These are phyloP conservation scores for Pilophorus perplexus DNA, from an alignment of 2,888 invertebrate genomes.

Conservation along the genomic window DNA sequence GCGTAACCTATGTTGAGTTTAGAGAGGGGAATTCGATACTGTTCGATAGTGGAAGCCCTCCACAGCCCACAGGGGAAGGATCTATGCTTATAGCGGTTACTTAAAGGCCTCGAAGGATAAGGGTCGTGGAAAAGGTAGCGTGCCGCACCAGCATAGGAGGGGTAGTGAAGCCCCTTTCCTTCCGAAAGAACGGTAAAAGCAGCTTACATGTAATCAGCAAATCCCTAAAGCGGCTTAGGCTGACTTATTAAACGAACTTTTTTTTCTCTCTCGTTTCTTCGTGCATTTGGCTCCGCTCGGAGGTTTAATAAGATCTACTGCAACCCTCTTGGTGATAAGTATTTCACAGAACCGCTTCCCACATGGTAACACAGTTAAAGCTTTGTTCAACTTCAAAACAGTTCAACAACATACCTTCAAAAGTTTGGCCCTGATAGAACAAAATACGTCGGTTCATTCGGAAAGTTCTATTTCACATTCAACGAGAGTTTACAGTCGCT, in stretches of 20 bases:
- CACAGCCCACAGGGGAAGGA: no score
- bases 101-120: background rate
- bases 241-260: slow-evolving; percentile 30
- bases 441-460: no score
- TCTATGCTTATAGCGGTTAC: slow-evolving; percentile 2
- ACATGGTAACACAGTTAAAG: no score
- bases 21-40: no score
- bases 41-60: no score
- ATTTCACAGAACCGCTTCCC: background rate
- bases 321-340: background rate
- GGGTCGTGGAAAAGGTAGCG: no score
- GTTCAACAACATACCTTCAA: no score
- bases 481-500: no score
- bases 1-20: no score
- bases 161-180: slow-evolving; percentile 6
- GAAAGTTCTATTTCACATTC: no score
- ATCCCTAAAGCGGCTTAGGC: slow-evolving; percentile 24
- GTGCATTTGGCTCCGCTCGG: background rate
- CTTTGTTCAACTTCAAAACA: no score
- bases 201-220: slow-evolving; percentile 28
- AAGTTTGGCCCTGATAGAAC: no score
- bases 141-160: background rate
- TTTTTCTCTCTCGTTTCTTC: background rate
- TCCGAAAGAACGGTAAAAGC: slow-evolving; percentile 26
- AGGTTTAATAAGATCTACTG: slow-evolving; percentile 14